A percentile compares a stretch with the other conserved stretches of the same genome.
Evolutionary conservation across 2,797 vertebrate species (phyloP).

Genomic region (Lepus townsendii): DNA sequence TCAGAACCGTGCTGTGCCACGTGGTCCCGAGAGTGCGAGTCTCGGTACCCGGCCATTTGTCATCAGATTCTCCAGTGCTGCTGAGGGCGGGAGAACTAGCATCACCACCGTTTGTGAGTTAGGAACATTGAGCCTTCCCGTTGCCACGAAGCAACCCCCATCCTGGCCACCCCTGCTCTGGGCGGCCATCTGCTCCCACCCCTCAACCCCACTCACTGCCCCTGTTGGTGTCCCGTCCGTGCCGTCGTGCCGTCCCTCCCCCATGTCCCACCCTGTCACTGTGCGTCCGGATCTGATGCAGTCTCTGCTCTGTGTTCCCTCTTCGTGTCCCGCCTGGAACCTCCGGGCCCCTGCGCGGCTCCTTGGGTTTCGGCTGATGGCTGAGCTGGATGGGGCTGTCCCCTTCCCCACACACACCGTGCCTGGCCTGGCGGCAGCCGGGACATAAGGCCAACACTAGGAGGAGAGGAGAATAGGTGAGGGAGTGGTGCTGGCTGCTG

Average conservation of each 20-base stretch:
- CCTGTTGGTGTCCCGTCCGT: slow-evolving; percentile 89
- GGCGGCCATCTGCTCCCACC: slow-evolving; percentile 56
- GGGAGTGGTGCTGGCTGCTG: background rate
- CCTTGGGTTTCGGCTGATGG: slow-evolving; percentile 70
- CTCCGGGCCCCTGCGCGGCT: slow-evolving; percentile 65
- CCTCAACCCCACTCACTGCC: slow-evolving; percentile 86
- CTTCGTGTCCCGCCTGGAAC: slow-evolving; percentile 86
- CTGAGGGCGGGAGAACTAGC: background rate
- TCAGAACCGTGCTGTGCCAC: background rate
- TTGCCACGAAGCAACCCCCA: background rate
- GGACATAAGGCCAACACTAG: background rate
- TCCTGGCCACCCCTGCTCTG: background rate
- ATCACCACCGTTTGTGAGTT: background rate
- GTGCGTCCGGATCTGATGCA: slow-evolving; percentile 85
- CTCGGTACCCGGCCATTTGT: background rate
- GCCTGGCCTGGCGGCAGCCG: slow-evolving; percentile 39
- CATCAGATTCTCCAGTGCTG: background rate
- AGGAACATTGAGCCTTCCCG: slow-evolving; percentile 15
- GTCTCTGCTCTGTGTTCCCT: slow-evolving; percentile 89
- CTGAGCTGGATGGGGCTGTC: slow-evolving; percentile 65
- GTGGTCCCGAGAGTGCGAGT: background rate
- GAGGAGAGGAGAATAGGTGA: background rate
- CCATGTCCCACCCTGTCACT: slow-evolving; percentile 89
- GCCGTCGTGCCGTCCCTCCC: slow-evolving; percentile 86
- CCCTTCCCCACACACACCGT: slow-evolving; percentile 39